Percentiles rank a stretch among this genome's conserved stretches.
Conservation (phyloP, 2,888 invertebrate genomes). For the Parapristionchus giblindavisi region DNA sequence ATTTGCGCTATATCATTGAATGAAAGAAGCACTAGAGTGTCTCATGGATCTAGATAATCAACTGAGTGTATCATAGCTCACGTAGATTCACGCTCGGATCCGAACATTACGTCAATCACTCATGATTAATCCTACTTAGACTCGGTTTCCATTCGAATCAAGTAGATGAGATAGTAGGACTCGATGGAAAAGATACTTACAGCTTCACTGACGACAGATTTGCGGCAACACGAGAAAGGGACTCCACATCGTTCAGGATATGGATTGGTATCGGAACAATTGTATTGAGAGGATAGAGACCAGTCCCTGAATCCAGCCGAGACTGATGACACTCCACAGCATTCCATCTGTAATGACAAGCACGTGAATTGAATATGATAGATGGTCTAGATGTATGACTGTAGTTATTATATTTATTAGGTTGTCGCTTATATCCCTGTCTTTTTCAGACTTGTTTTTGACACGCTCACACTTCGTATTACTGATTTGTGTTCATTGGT, state of each 20-base stretch:
- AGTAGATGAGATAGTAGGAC: neutral
- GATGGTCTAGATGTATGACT: too few relatives aligned
- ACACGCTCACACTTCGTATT: too few relatives aligned
- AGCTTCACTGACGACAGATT: slow-evolving; percentile 62
- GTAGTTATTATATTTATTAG: too few relatives aligned
- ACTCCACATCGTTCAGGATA: slow-evolving; percentile 72
- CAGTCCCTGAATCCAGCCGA: slow-evolving; percentile 71
- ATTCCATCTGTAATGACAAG: slow-evolving; percentile 71
- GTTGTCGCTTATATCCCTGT: too few relatives aligned
- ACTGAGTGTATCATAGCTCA: too few relatives aligned
- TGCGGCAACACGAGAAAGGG: slow-evolving; percentile 71
- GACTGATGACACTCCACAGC: slow-evolving; percentile 71
- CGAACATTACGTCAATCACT: too few relatives aligned
- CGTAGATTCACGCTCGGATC: too few relatives aligned
- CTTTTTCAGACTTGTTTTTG: too few relatives aligned
- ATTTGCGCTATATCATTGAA: neutral
- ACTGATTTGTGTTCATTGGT: too few relatives aligned
- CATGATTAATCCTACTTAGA: too few relatives aligned
- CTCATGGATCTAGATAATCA: too few relatives aligned
- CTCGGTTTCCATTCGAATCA: neutral
- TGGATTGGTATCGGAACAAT: slow-evolving; percentile 69
- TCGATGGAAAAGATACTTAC: slow-evolving; percentile 42
- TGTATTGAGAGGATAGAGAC: slow-evolving; percentile 70
- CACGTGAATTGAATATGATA: too few relatives aligned
- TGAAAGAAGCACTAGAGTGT: neutral